Percentiles rank a stretch among this genome's conserved stretches.
phyloP scores from a whole-genome alignment of 2,797 vertebrate genomes.

The Falco columbarius region DNA sequence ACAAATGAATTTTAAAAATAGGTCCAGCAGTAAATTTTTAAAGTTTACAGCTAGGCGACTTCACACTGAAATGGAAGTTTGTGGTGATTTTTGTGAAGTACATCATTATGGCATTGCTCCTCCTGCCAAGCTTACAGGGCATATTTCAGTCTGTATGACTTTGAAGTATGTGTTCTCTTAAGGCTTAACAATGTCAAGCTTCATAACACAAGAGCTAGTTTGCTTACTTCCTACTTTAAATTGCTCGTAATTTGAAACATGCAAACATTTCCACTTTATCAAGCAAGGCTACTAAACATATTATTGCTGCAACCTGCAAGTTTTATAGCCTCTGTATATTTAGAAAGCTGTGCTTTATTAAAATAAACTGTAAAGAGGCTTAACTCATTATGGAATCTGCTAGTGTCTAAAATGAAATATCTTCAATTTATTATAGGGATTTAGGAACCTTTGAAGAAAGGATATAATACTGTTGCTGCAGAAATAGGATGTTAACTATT shows the following conservation, averaged over 20 bases:
- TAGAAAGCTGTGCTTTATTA: conserved; percentile 81
- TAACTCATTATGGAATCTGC: conserved; percentile 78
- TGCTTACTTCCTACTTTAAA: conserved; percentile 81
- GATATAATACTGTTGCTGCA: neutral
- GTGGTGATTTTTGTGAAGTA: neutral
- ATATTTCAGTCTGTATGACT: conserved; percentile 74
- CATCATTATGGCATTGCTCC: conserved; percentile 28
- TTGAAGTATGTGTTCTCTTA: conserved; percentile 77
- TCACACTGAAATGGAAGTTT: neutral
- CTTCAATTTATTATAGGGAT: conserved; percentile 71
- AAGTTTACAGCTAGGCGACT: neutral
- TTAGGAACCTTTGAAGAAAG: conserved; percentile 28
- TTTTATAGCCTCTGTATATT: conserved; percentile 79
- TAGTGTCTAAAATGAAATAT: conserved; percentile 76
- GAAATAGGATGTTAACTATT: neutral
- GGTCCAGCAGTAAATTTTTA: neutral
- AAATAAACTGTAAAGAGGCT: conserved; percentile 82
- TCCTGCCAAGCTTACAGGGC: conserved; percentile 44
- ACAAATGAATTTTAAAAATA: conserved; percentile 8
- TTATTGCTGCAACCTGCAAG: conserved; percentile 81
- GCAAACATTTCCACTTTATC: conserved; percentile 85
- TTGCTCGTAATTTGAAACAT: conserved; percentile 84
- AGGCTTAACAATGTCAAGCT: conserved; percentile 81
- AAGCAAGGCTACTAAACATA: conserved; percentile 80
- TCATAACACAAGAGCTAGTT: conserved; percentile 79